These are phyloP conservation scores for Spongia lamella DNA, from an alignment of 37 sponge, comb jelly and placozoan species.

Conservation along the genomic window DNA sequence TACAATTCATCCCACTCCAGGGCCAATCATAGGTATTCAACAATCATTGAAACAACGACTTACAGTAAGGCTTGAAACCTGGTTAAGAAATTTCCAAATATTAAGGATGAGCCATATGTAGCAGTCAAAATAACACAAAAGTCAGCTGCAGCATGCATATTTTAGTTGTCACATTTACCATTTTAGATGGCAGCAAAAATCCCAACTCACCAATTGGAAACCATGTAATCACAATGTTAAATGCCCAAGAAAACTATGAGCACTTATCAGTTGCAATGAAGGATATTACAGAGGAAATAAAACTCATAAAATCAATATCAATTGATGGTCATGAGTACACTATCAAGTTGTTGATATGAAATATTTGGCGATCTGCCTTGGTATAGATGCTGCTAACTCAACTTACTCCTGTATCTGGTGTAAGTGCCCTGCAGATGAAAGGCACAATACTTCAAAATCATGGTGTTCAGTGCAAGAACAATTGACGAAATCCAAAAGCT, in stretches of 20 bases:
- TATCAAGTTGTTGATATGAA: constrained; percentile 1
- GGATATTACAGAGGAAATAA: constrained; percentile 8
- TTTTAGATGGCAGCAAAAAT: not conserved
- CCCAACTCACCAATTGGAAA: not conserved
- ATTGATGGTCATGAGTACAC: not conserved
- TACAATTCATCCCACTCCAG: too few species aligned
- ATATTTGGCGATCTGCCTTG: not conserved
- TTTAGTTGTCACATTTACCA: not conserved
- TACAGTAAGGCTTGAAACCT: too few species aligned
- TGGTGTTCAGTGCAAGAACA: too few species aligned
- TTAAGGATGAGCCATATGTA: too few species aligned
- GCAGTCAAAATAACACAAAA: constrained; percentile 18
- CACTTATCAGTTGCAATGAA: not conserved
- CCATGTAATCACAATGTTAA: constrained; percentile 5
- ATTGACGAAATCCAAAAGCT: too few species aligned
- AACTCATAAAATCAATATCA: not conserved
- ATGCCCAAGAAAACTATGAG: constrained; percentile 1
- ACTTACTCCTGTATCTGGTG: too few species aligned
- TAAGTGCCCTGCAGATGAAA: too few species aligned
- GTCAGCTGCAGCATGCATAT: not conserved
- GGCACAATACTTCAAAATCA: too few species aligned
- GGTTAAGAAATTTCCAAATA: too few species aligned
- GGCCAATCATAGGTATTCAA: too few species aligned
- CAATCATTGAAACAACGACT: too few species aligned
- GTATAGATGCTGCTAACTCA: constrained; percentile 2